Conservation (phyloP, 1,140 invertebrate genomes). For the Leptinotarsa defecta region DNA sequence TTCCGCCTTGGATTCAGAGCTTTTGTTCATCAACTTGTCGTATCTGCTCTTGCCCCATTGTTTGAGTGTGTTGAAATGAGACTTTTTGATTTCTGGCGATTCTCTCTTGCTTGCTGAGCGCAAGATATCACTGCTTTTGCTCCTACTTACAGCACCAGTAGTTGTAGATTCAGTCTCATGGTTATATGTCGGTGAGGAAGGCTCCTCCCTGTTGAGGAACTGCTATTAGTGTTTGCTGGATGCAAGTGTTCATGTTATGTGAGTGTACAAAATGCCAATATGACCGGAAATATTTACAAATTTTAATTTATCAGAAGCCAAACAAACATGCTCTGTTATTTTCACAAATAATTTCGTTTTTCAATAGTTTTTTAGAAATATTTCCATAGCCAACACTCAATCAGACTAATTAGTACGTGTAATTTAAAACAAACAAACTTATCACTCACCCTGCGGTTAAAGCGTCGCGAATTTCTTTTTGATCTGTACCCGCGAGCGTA, state of each 20-base stretch:
- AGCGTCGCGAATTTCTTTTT: slow-evolving; percentile 82
- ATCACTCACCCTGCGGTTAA: slow-evolving; percentile 71
- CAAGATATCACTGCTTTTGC: slow-evolving; percentile 71
- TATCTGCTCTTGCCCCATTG: slow-evolving; percentile 80
- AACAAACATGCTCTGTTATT: slow-evolving; percentile 30
- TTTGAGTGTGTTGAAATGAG: slow-evolving; percentile 79
- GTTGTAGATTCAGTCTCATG: slow-evolving; percentile 33
- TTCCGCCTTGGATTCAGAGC: slow-evolving; percentile 44
- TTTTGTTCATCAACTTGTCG: slow-evolving; percentile 71
- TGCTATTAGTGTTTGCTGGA: slow-evolving; percentile 25
- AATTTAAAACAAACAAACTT: background rate
- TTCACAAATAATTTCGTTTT: slow-evolving; percentile 5
- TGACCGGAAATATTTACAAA: slow-evolving; percentile 30
- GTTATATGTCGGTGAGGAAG: slow-evolving; percentile 39
- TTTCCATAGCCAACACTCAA: slow-evolving; percentile 25
- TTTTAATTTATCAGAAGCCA: slow-evolving; percentile 20
- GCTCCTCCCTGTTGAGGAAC: slow-evolving; percentile 48
- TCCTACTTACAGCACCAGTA: slow-evolving; percentile 54
- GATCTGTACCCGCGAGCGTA: slow-evolving; percentile 86
- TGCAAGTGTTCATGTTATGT: slow-evolving; percentile 29
- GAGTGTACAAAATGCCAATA: slow-evolving; percentile 23
- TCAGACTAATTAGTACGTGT: slow-evolving; percentile 8
- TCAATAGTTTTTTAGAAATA: slow-evolving; percentile 7
- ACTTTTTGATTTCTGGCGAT: slow-evolving; percentile 66
- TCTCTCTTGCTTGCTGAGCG: slow-evolving; percentile 61